Conservation (phyloP, 2,888 invertebrate species). For the Reticulitermes lucifugus region DNA sequence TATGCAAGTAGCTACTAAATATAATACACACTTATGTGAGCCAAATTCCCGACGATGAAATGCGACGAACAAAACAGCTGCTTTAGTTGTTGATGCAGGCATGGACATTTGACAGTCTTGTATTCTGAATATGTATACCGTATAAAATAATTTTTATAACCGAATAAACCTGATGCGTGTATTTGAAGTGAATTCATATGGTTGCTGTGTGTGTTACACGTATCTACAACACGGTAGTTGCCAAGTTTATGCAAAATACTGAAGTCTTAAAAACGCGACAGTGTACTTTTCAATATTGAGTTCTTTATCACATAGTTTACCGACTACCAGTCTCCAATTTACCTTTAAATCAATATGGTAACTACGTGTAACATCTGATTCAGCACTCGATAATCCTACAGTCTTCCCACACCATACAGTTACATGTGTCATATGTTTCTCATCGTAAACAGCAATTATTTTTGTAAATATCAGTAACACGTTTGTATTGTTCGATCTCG, state of each 20-base stretch:
- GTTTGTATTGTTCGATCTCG: no score
- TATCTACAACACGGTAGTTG: neutral
- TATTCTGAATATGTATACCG: neutral
- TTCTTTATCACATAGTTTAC: neutral
- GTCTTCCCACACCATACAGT: no score
- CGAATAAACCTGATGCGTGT: neutral
- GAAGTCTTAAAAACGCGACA: neutral
- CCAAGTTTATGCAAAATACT: neutral
- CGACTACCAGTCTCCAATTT: neutral
- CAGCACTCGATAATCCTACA: no score
- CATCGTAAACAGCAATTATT: no score
- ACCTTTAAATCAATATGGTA: no score
- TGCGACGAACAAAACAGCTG: neutral
- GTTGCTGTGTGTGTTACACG: neutral
- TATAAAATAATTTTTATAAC: neutral
- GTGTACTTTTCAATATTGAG: neutral
- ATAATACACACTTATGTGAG: neutral
- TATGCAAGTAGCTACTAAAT: neutral
- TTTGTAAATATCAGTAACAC: no score
- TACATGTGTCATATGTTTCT: no score
- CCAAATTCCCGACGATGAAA: neutral
- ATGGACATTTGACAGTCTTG: neutral
- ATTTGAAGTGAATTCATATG: neutral
- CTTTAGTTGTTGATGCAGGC: neutral
- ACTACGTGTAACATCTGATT: no score